phyloP scores from a whole-genome alignment of 2,888 invertebrate genomes.

The Pyrrhosoma nymphula region DNA sequence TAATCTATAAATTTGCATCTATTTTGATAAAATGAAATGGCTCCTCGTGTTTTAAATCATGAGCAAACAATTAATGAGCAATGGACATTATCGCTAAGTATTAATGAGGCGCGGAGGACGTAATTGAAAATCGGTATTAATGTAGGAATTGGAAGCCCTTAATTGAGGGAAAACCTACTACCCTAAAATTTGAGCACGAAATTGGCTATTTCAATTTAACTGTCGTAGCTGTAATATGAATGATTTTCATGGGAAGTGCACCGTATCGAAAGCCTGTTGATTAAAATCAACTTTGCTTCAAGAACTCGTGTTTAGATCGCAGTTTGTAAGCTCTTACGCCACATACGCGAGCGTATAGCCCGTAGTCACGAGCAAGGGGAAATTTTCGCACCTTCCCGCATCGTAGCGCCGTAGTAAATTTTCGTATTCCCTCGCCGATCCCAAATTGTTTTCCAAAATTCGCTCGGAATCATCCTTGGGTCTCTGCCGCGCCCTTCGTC shows the following conservation, averaged over 20 bases:
- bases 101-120: too few relatives aligned
- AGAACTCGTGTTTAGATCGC: background rate
- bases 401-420: background rate
- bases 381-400: background rate
- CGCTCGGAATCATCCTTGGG: background rate
- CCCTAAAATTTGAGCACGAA: background rate
- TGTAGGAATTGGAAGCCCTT: too few relatives aligned
- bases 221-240: background rate
- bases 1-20: too few relatives aligned
- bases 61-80: too few relatives aligned
- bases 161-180: too few relatives aligned
- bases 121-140: too few relatives aligned
- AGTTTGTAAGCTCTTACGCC: background rate
- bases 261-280: background rate
- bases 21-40: too few relatives aligned
- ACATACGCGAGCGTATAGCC: background rate
- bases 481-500: background rate
- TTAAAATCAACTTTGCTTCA: background rate
- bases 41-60: too few relatives aligned
- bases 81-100: too few relatives aligned
- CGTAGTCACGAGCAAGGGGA: background rate
- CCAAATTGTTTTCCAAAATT: slow-evolving; percentile 16
- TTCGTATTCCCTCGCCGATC: background rate
- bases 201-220: background rate
- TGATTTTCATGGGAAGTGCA: background rate